Evolutionary conservation across 2,113 vertebrate genomes (phyloP).

Genomic region (Hyperopisus bebe): DNA sequence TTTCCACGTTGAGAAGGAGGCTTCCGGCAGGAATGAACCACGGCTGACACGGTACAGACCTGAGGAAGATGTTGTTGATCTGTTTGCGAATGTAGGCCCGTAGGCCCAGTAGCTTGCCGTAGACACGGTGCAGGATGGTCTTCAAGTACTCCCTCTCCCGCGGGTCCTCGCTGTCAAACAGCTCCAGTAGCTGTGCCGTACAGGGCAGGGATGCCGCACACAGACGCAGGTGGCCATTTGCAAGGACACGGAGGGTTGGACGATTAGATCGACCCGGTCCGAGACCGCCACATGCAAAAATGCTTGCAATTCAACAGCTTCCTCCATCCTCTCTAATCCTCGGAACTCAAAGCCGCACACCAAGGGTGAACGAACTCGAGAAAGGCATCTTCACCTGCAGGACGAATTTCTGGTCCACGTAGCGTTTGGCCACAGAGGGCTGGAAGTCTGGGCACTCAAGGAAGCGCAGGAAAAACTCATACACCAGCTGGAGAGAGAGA

Average conservation of each 20-base stretch:
- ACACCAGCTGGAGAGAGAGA: constrained; percentile 66
- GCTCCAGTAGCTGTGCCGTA: constrained; percentile 2
- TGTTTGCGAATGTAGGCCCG: constrained; percentile 88
- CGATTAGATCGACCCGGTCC: neutral
- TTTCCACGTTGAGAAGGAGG: neutral
- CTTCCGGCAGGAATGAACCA: neutral
- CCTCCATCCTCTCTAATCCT: neutral
- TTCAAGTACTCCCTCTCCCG: constrained; percentile 72
- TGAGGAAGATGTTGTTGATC: constrained; percentile 90
- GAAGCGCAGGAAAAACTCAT: constrained; percentile 89
- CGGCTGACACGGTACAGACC: constrained; percentile 46
- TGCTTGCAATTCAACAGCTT: neutral
- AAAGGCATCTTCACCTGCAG: constrained; percentile 66
- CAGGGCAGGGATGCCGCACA: constrained; percentile 18
- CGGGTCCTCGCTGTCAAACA: neutral
- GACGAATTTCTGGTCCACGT: constrained; percentile 90
- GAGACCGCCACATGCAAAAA: neutral
- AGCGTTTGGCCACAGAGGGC: constrained; percentile 85
- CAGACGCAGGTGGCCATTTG: neutral
- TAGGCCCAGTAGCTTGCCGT: constrained; percentile 84
- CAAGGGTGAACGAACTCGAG: neutral
- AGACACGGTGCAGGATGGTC: constrained; percentile 86
- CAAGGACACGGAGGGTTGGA: neutral
- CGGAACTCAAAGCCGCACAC: neutral
- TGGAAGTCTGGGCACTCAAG: constrained; percentile 90